Percentiles rank a stretch among this genome's conserved stretches.
Conservation (phyloP, 92 coral and sea anemone genomes). For the Siderastrea radians region DNA sequence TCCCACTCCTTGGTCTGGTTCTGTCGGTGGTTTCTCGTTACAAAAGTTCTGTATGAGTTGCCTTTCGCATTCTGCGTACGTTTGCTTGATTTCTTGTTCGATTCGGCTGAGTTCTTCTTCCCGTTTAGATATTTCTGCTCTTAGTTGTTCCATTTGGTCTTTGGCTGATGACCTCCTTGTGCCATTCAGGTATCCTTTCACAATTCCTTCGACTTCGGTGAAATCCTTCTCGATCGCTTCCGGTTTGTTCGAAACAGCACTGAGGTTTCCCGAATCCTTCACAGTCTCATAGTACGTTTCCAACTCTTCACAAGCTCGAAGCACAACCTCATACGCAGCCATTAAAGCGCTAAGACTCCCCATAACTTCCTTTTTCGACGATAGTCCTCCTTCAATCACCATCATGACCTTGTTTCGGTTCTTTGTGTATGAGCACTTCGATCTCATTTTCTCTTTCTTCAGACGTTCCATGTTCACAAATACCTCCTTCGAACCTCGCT, state of each 20-base stretch:
- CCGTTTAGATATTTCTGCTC: slow-evolving; percentile 9
- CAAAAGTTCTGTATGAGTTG: slow-evolving; percentile 13
- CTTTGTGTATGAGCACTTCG: slow-evolving; percentile 38
- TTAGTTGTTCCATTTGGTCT: slow-evolving; percentile 17
- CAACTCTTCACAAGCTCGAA: slow-evolving; percentile 27
- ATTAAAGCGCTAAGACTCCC: slow-evolving; percentile 11
- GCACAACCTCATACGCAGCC: slow-evolving; percentile 16
- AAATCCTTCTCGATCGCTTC: slow-evolving; percentile 33
- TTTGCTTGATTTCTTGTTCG: slow-evolving; percentile 24
- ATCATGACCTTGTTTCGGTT: slow-evolving; percentile 37
- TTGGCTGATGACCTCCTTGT: slow-evolving; percentile 5
- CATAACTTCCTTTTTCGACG: slow-evolving; percentile 35
- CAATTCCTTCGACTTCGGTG: slow-evolving; percentile 31
- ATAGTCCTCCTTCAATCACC: slow-evolving; percentile 41
- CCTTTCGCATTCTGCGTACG: slow-evolving; percentile 9
- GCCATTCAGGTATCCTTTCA: slow-evolving; percentile 24
- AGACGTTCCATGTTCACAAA: slow-evolving; percentile 17
- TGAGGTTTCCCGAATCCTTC: slow-evolving; percentile 3
- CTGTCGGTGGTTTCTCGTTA: not conserved
- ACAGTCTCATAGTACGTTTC: slow-evolving; percentile 9
- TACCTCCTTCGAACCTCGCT: slow-evolving; percentile 37
- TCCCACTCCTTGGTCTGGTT: slow-evolving; percentile 19
- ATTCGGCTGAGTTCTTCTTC: slow-evolving; percentile 21
- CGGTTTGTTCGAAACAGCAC: slow-evolving; percentile 21
- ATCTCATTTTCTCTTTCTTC: slow-evolving; percentile 31